Evolutionary conservation across 2,113 vertebrate genomes (phyloP), one percentile per base, ranked within the genome.

Genomic region (Turnix velox): DNA sequence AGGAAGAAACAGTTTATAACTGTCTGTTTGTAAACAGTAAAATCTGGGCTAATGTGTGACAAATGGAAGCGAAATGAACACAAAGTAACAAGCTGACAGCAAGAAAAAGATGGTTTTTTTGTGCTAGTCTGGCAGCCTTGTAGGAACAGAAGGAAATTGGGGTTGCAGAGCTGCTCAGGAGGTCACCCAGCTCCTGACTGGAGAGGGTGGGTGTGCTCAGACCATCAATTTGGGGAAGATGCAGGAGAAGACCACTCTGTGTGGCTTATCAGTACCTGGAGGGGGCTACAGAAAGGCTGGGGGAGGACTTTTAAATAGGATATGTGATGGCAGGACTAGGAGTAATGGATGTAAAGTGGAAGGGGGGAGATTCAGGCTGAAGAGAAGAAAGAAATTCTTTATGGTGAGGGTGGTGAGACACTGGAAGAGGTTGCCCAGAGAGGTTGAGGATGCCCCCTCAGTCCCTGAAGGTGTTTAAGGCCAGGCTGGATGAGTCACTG

Each of bases 61-160:
- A 84, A 71, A 46, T 18, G 31, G 88, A 65, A 61, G 54, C 37
- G 81, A 73, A 88, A 74, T 22, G n/a, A 87, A 92, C 2, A 0
- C 5, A 0, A 46, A 74, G 46, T 83, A 94, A 85, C 96, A 95
- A 87, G 33, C 8, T 96, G 95, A 87, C 92, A 89, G 93, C 77
- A 39, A 90, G 95, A 95, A 83, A 72, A 93, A 54, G 92, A 19
- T 94, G 93, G n/a, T n/a, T n/a, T 75, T 93, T 89, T 75, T 42
- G 74, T 76, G 74, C 90, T 87, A 0, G 5, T 91, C 92, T 69
- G 89, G 84, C 92, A 79, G 94, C 78, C 90, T 68, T 67, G 40
- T 14, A 42, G 77, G 45, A 92, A 43, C 46, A 72, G 84, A 13
- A 39, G 89, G n/a, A 42, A 54, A 92, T 85, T 83, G 66, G 9